Base-by-base conservation (phyloP, 2,113 vertebrate species). In the Miniopterus natalensis region DNA sequence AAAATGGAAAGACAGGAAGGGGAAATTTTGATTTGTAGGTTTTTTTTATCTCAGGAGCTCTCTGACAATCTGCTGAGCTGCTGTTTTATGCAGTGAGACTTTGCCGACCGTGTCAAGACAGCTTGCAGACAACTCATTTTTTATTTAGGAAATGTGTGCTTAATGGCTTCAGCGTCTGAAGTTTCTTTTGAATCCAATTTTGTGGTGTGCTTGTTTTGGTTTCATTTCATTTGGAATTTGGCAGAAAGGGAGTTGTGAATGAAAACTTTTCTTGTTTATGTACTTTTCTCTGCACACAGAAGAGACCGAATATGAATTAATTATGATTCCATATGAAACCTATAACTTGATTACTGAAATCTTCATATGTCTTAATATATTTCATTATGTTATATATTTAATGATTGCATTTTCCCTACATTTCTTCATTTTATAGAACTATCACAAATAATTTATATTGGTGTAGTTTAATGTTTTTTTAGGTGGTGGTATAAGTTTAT, bases 181-280 rank as follows among this genome's bases (percentile, higher is more conserved):
- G 85, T 94, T 97, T 96, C 88, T 87, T 97, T 92, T 96, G 96
- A 98, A 98, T 98, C 95, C 93, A 84, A 98, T 98, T 97, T 97
- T 96, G n/a, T 96, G 92, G 63, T 93, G 53, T 85, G 71, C 89
- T 93, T 93, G 77, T 71, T 98, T 98, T 97, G 68, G 89, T 97
- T 98, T 97, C 75, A 95, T 98, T 98, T 98, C 88, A 96, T 97
- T 97, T 98, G 93, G 93, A 98, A 95, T 96, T 88, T 97, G 97
- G 89, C 94, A 97, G 93, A 81, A 97, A 92, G 97, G 55, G 93
- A 97, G 45, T 95, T 94, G 93, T 95, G 80, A 98, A 94, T 95
- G 97, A 96, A 61, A 92, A 95, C 29, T 92, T 65, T 86, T 89
- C 77, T 97, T 96, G 96, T 97, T 98, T 98, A 96, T 77, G 42